Conservation (phyloP, 2,113 vertebrate species). For the Chiloscyllium plagiosum region DNA sequence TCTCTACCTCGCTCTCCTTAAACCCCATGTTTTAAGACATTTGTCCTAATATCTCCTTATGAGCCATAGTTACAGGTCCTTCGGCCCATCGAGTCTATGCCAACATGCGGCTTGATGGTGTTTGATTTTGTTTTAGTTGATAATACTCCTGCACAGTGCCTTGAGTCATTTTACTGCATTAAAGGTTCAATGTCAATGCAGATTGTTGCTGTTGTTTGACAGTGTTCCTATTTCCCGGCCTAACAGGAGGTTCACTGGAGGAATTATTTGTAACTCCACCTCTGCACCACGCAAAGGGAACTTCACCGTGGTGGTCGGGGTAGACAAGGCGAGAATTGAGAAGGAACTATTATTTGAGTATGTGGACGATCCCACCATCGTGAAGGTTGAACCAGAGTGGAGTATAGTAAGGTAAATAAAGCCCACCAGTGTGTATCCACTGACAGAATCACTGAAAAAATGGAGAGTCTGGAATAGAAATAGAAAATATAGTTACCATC, state of each 20-base stretch:
- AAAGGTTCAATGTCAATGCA: background rate
- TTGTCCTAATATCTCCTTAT: background rate
- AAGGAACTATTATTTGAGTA: conserved; percentile 87
- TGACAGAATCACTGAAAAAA: background rate
- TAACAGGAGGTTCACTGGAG: conserved; percentile 72
- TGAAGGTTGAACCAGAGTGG: conserved; percentile 91
- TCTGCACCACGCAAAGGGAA: conserved; percentile 74
- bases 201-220: background rate
- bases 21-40: background rate
- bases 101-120: background rate
- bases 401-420: conserved; percentile 84
- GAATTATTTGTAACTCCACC: conserved; percentile 82
- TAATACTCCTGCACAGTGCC: background rate
- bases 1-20: background rate
- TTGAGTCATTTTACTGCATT: background rate
- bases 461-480: background rate
- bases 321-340: conserved; percentile 83
- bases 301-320: conserved; percentile 78
- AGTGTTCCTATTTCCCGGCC: background rate
- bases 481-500: background rate
- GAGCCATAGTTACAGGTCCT: no score
- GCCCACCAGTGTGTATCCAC: background rate
- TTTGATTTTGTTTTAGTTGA: background rate
- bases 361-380: conserved; percentile 85
- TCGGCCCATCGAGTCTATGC: no score